These are phyloP conservation scores for Chymomyza amoena DNA, from an alignment of 2,888 invertebrate species.

Conservation along the genomic window DNA sequence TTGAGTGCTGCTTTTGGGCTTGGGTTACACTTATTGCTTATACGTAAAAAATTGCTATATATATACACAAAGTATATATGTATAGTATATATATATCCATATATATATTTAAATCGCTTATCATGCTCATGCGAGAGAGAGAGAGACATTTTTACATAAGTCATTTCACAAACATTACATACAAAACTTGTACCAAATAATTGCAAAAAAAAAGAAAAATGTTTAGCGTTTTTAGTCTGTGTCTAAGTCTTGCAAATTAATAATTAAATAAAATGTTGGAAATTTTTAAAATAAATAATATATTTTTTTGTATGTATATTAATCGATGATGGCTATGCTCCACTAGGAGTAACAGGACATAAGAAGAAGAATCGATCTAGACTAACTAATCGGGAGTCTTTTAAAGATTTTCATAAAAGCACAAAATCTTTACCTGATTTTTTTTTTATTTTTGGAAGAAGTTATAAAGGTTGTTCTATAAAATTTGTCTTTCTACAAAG, in stretches of 20 bases:
- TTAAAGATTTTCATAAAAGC: too few relatives aligned
- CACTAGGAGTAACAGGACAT: too few relatives aligned
- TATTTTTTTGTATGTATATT: neutral
- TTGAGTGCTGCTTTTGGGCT: constrained; percentile 36
- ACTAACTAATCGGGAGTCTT: too few relatives aligned
- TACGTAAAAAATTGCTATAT: constrained; percentile 13
- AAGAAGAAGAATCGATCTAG: too few relatives aligned
- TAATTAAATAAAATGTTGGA: constrained; percentile 27
- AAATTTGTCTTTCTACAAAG: too few relatives aligned
- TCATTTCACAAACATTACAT: constrained; percentile 37
- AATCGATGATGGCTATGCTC: too few relatives aligned
- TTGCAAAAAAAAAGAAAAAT: constrained; percentile 26
- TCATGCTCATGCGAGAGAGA: constrained; percentile 3
- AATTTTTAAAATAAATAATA: constrained; percentile 39
- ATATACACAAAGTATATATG: neutral
- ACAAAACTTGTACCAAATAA: constrained; percentile 58
- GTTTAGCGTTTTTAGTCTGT: constrained; percentile 44
- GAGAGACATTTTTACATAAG: constrained; percentile 48
- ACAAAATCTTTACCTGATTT: too few relatives aligned
- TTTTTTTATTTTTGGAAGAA: too few relatives aligned
- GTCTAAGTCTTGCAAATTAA: constrained; percentile 35
- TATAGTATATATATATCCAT: constrained; percentile 10
- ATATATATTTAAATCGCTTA: neutral
- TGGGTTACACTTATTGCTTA: constrained; percentile 46
- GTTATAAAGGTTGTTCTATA: too few relatives aligned